Base-by-base conservation (phyloP, 2,888 invertebrate species). In the Ceramica pisi region DNA sequence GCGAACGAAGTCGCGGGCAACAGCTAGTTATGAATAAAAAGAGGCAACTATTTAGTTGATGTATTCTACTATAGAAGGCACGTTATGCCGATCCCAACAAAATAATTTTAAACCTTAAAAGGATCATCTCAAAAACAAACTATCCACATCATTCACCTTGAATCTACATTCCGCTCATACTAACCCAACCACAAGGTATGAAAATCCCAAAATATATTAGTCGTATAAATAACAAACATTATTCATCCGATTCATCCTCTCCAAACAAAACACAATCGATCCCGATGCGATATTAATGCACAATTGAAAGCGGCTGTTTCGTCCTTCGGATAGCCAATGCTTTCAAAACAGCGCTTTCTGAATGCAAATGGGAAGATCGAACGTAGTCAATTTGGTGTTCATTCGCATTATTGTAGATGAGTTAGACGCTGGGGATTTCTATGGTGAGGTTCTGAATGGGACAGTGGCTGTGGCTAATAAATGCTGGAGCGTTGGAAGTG, bases 271-370 rank as follows among this genome's bases (percentile, higher is more conserved):
- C 71, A 77, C 75, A 82, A 73, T 71, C 75, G 86, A 75, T 76
- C 38, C 31, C 68, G 56, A 84, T 86, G 61, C 74, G 86, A 87
- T 89, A 90, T 90, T 89, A 88, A 88, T 89, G 88, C 85, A 86
- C 87, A 90, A 90, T 90, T 90, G 88, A 88, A 88, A 89, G 86
- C 87, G 83, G 83, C 79, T 89, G 87, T 89, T 88, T 87, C 88
- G 88, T 88, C 86, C 86, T 86, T 82, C 61, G 60, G 62, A 83
- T 86, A 85, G 90, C 89, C 86, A 79, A 84, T 86, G 89, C 89
- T 90, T 89, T 89, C 85, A 86, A 88, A 91, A 90, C 90, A 84
- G 75, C 81, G 84, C 87, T 89, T 82, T 78, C 86, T 76, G 90
- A 91, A 92, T 92, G 88, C 87, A 89, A 92, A 92, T 92, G 82